phyloP scores from a whole-genome alignment of 2,113 vertebrate species.

The Dicentrarchus labrax region DNA sequence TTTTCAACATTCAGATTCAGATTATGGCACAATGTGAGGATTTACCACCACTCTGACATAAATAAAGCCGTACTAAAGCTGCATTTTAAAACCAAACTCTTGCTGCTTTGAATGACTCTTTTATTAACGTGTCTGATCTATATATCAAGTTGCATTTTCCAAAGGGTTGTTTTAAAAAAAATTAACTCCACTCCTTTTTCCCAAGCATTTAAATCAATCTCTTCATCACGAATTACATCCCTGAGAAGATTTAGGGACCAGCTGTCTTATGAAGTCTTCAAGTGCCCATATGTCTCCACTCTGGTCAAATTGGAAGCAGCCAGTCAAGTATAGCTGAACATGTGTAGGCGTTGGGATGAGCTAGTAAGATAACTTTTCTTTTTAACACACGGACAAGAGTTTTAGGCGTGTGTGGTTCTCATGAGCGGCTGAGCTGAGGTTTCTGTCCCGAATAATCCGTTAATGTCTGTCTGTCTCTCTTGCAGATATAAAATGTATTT shows the following conservation, averaged over 20 bases:
- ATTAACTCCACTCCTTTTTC: slow-evolving; percentile 17
- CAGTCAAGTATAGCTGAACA: slow-evolving; percentile 36
- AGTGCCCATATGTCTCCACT: slow-evolving; percentile 61
- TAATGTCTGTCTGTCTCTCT: neutral
- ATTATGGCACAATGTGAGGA: too few relatives aligned
- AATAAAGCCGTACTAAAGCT: too few relatives aligned
- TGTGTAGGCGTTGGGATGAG: slow-evolving; percentile 22
- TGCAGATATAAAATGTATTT: neutral
- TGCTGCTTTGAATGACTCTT: slow-evolving; percentile 3
- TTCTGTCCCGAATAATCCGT: neutral
- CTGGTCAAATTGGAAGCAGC: slow-evolving; percentile 25
- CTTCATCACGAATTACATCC: slow-evolving; percentile 31
- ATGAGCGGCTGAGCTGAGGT: neutral
- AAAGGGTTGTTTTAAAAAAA: slow-evolving; percentile 19
- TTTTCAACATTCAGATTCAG: too few relatives aligned
- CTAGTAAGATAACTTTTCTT: slow-evolving; percentile 12
- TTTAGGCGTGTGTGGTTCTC: neutral
- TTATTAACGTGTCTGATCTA: neutral
- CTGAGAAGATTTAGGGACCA: slow-evolving; percentile 46
- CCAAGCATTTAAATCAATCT: slow-evolving; percentile 38
- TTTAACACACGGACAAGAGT: slow-evolving; percentile 1
- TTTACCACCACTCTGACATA: too few relatives aligned
- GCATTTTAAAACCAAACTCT: too few relatives aligned
- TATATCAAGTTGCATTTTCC: slow-evolving; percentile 14
- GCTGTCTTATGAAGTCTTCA: slow-evolving; percentile 53